Conservation (phyloP, 2,113 vertebrate species). For the Telmatochromis sp. region DNA sequence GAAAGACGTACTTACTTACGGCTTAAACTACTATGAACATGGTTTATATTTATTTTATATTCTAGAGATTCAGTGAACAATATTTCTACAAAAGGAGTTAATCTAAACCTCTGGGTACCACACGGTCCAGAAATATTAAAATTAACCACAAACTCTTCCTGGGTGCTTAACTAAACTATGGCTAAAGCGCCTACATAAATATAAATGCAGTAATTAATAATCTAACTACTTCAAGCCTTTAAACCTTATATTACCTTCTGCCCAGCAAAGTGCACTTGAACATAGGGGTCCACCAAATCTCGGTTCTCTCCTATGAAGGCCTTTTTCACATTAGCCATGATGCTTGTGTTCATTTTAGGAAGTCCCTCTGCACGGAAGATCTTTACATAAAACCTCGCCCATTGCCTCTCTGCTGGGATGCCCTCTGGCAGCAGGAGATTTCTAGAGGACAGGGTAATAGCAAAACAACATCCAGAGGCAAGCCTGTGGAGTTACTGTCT, state of each 20-base stretch:
- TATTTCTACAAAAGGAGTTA: background rate
- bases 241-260: slow-evolving; percentile 79
- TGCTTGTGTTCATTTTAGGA: slow-evolving; percentile 96
- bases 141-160: background rate
- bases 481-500: background rate
- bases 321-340: slow-evolving; percentile 99
- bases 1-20: background rate
- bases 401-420: slow-evolving; percentile 86
- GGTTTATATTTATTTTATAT: background rate
- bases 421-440: slow-evolving; percentile 93
- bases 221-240: background rate
- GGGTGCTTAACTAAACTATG: background rate
- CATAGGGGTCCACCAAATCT: slow-evolving; percentile 93
- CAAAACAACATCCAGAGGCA: background rate
- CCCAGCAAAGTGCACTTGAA: slow-evolving; percentile 91
- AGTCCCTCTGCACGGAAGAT: slow-evolving; percentile 90
- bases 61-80: background rate
- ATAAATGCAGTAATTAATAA: background rate
- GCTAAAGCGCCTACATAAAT: background rate
- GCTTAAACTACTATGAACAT: background rate
- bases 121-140: background rate
- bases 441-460: slow-evolving; percentile 55
- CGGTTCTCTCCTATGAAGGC: slow-evolving; percentile 95
- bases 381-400: slow-evolving; percentile 92
- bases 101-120: background rate